phyloP scores from a whole-genome alignment of 2,888 invertebrate species.

The Sisyra nigra region DNA sequence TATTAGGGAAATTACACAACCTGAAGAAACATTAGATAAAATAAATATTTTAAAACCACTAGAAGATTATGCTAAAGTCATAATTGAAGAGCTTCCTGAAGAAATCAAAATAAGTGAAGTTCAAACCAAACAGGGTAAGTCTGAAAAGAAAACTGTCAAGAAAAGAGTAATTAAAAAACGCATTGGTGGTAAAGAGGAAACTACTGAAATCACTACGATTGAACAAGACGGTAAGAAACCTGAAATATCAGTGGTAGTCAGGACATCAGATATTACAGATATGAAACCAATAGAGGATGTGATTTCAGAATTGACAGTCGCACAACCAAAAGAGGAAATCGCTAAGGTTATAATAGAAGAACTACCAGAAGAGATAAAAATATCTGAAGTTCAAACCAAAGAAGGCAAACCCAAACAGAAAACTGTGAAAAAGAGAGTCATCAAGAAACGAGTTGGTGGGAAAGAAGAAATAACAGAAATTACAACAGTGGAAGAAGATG shows the following conservation, averaged over 20 bases:
- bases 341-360: conserved; percentile 14
- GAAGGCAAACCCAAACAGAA: conserved; percentile 18
- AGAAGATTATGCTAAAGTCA: conserved; percentile 3
- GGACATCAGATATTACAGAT: conserved; percentile 14
- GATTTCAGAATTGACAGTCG: conserved; percentile 13
- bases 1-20: conserved; percentile 12
- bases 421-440: conserved; percentile 4
- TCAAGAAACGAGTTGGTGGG: conserved; percentile 14
- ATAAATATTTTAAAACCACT: not conserved
- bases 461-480: conserved; percentile 14
- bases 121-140: conserved; percentile 16
- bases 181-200: conserved; percentile 9
- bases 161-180: conserved; percentile 8
- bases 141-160: conserved; percentile 12
- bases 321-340: conserved; percentile 15
- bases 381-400: conserved; percentile 19
- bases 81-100: conserved; percentile 21
- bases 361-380: conserved; percentile 17
- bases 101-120: conserved; percentile 22
- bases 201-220: conserved; percentile 17
- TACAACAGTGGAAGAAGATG: conserved; percentile 22
- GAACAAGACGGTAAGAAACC: conserved; percentile 13
- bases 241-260: conserved; percentile 4
- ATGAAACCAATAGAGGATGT: conserved; percentile 14
- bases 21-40: conserved; percentile 10